Conservation (phyloP, 2,113 vertebrate species). For the Catharus fuscescens region DNA sequence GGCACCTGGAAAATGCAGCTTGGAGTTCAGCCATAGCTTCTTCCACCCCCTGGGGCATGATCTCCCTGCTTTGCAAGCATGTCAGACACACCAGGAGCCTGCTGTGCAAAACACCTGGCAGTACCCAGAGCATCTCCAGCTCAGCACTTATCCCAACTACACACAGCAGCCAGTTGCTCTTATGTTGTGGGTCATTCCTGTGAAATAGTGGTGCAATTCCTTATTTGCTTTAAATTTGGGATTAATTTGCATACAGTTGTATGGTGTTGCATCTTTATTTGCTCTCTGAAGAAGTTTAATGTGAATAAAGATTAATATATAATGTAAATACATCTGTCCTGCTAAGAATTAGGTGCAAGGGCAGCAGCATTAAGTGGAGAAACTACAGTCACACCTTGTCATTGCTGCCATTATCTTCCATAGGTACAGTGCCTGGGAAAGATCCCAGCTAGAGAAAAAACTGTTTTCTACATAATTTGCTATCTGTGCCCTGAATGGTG, state of each 20-base stretch:
- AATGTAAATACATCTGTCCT: neutral
- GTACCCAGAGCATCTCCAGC: neutral
- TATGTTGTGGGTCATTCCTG: neutral
- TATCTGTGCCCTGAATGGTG: neutral
- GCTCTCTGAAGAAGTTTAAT: neutral
- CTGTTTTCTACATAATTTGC: neutral
- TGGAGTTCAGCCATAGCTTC: neutral
- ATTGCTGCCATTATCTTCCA: neutral
- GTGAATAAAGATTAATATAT: conserved; percentile 14
- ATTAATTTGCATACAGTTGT: neutral
- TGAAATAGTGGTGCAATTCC: neutral
- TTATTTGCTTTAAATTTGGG: neutral
- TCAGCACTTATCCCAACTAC: neutral
- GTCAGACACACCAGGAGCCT: neutral
- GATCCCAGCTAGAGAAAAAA: neutral
- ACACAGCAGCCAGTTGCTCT: neutral
- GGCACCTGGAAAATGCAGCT: neutral
- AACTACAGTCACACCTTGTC: neutral
- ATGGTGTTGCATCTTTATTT: neutral
- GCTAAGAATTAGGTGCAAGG: neutral
- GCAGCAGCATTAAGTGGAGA: neutral
- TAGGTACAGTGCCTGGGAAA: neutral
- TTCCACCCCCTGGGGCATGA: neutral
- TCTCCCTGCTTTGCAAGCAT: accelerated
- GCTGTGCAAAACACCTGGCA: neutral